Evolutionary conservation across 2,113 vertebrate species (phyloP).

Genomic region (Thamnaconus septentrionalis): DNA sequence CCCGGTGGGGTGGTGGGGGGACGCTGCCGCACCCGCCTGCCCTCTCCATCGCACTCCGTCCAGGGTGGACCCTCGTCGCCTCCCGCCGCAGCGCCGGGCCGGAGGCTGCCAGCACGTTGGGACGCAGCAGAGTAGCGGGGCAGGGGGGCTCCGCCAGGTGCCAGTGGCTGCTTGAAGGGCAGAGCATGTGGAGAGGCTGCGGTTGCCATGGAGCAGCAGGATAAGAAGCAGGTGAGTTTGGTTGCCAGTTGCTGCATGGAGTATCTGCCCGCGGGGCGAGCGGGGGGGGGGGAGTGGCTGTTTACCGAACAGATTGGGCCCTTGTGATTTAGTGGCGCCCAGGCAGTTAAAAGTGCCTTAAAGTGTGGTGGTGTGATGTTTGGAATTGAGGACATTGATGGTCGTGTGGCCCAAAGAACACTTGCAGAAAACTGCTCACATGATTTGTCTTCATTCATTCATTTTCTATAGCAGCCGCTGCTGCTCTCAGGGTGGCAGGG

Average conservation of each 20-base stretch:
- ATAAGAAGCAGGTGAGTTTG: conserved; percentile 84
- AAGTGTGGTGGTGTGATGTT: no score
- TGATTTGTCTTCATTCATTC: no score
- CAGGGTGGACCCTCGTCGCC: background rate
- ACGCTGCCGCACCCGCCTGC: conserved; percentile 35
- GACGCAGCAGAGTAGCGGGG: conserved; percentile 7
- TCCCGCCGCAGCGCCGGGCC: conserved; percentile 1
- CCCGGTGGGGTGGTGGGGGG: conserved; percentile 25
- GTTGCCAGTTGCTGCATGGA: conserved; percentile 12
- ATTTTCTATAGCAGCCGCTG: no score
- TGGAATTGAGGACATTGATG: no score
- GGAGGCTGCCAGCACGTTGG: background rate
- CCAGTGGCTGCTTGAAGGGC: conserved; percentile 60
- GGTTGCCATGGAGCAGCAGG: conserved; percentile 84
- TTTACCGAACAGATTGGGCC: no score
- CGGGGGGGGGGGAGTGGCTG: no score
- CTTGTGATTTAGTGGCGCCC: no score
- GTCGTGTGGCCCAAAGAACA: no score
- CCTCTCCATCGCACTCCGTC: conserved; percentile 17
- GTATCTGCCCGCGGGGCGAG: no score
- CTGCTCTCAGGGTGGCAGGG: no score
- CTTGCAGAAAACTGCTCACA: no score
- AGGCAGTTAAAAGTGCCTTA: no score
- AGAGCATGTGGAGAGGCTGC: conserved; percentile 81
- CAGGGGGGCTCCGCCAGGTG: conserved; percentile 28